Evolutionary conservation across 2,888 invertebrate genomes (phyloP), one percentile per base, ranked within the genome.

Genomic region (Perithous albicinctus): DNA sequence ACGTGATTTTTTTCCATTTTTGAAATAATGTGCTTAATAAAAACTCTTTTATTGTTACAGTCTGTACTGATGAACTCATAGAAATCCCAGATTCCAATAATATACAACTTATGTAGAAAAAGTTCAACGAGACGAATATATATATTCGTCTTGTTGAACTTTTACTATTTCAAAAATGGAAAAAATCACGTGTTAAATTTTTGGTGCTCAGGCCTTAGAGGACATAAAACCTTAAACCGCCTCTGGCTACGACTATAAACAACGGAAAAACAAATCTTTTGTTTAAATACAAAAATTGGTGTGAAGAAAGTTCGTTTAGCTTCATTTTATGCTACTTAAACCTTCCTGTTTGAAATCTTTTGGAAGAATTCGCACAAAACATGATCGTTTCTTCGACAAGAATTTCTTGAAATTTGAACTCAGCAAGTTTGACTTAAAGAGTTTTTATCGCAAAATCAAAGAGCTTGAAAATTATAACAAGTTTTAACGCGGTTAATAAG

Each of bases 401-500:
- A 51, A 51, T 10, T 48, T 48, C 20, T 20, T 48, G 20, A n/a
- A n/a, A n/a, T n/a, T 26, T 20, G 26, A 61, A 15, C 26, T 2
- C 5, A 12, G 10, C 4, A 54, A 6, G 3, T 12, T 26, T 26
- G 15, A 15, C 15, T 29, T 26, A 6, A n/a, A 18, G 32, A 29
- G 3, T 32, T 59, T 15, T 1, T 7, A n/a, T 18, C 3, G 32
- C 32, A 2, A 18, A 1, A 10, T 59, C 32, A 59, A 59, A 59
- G 59, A 1, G 0, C 6, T 4, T 26, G 32, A 38, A 41, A 10
- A 6, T 23, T 23, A 8, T 12, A 1, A 29, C 23, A 23, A 41
- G 20, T 59, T n/a, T 15, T 7, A 23, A 18, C 15, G 48, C 56
- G 43, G 54, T 20, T 64, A 46, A n/a, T 51, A 75, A 64, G n/a